These are phyloP conservation scores for Drosophila sturtevanti DNA, from an alignment of 1,140 invertebrate species.

Conservation along the genomic window DNA sequence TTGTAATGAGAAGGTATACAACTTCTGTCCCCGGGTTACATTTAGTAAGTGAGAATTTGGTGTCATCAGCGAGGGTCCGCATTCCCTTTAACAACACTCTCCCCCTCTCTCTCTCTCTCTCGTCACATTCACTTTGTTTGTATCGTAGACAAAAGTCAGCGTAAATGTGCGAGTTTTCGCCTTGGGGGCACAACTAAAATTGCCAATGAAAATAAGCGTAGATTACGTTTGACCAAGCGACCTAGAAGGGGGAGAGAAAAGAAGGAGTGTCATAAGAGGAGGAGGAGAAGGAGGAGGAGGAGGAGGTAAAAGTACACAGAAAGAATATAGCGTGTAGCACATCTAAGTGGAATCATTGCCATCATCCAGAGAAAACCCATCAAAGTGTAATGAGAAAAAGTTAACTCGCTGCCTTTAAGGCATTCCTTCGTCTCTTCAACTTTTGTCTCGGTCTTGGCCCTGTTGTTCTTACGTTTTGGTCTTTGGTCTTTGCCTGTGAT, in stretches of 20 bases:
- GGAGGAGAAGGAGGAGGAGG: background rate
- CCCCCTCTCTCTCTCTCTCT: background rate
- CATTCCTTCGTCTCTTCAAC: constrained; percentile 14
- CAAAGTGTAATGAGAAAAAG: constrained; percentile 76
- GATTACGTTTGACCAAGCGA: constrained; percentile 47
- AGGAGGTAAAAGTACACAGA: background rate
- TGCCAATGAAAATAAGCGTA: constrained; percentile 68
- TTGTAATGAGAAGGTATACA: constrained; percentile 26
- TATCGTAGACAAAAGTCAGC: constrained; percentile 51
- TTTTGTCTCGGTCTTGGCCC: background rate
- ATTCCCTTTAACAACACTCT: background rate
- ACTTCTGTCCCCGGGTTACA: constrained; percentile 39
- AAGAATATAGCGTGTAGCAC: background rate
- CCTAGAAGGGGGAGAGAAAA: background rate
- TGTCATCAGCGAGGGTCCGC: constrained; percentile 43
- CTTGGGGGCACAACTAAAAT: constrained; percentile 55
- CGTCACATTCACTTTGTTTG: no score
- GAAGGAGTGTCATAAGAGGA: no score
- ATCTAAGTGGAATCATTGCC: constrained; percentile 1
- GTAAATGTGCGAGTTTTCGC: constrained; percentile 65
- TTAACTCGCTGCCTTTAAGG: constrained; percentile 48
- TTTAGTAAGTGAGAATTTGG: constrained; percentile 60
- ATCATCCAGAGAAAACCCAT: constrained; percentile 51
- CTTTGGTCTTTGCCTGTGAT: constrained; percentile 51
- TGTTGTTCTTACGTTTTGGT: constrained; percentile 22